Base-by-base conservation (phyloP, 2,113 vertebrate genomes). In the Cynoglossus semilaevis region DNA sequence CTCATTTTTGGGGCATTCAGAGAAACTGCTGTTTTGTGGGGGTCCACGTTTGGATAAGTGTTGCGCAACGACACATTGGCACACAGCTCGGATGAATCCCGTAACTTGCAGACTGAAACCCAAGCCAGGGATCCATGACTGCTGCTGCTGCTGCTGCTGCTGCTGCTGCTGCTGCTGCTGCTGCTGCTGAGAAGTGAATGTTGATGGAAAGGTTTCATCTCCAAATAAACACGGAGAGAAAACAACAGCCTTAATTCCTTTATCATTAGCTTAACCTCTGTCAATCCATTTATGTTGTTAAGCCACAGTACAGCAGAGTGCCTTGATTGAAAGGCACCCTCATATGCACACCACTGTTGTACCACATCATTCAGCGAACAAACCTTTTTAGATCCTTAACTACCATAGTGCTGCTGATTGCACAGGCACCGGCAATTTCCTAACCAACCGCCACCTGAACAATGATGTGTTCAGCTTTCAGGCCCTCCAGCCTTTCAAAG, bases 341-440 rank as follows among this genome's bases (percentile, higher is more conserved):
- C 93, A 90, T 93, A 93, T 93, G 92, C 94, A 93, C 92, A 89
- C 91, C 91, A 90, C 92, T 98, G 96, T 98, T 98, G 95, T 95
- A 94, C 94, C 93, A 98, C 94, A 98, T 91, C 93, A 92, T 94
- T 96, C 92, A 90, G 77, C 87, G 96, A 94, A 96, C 94, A 98
- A 96, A 95, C 96, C 94, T 96, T 98, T 97, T 98, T 95, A 98
- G 97, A 96, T 98, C 94, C 90, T 94, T 98, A 97, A 97, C 96
- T 97, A 94, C 93, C 93, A 93, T 91, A 94, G 95, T 93, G 94
- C 94, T 92, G 92, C 94, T 98, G 96, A 99, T 99, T 98, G 97
- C 96, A 94, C 93, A 94, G 96, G 94, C 93, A 95, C 93, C 92
- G 88, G 94, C 96, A 98, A 99, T 98, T 98, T 98, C 95, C 97